phyloP scores from a whole-genome alignment of 1,140 invertebrate genomes.

The Hylaeus anthracinus region DNA sequence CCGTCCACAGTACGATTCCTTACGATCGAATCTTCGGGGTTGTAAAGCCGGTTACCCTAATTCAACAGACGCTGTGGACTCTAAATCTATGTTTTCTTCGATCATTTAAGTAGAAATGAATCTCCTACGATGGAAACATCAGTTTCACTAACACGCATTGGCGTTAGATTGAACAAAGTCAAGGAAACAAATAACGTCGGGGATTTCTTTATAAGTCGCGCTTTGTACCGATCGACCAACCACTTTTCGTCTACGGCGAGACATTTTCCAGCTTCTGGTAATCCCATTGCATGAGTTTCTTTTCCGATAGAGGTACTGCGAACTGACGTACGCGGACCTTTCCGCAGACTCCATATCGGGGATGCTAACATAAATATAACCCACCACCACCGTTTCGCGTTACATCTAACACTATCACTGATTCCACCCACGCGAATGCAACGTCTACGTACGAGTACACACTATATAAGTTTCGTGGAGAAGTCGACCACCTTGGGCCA shows the following conservation, averaged over 20 bases:
- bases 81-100: not conserved
- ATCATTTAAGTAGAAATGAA: not conserved
- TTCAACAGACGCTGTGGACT: no score
- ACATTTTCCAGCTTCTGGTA: constrained; percentile 33
- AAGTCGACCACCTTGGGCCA: constrained; percentile 54
- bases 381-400: constrained; percentile 13
- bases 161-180: constrained; percentile 16
- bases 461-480: constrained; percentile 24
- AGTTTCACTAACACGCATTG: not conserved
- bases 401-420: not conserved
- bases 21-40: no score
- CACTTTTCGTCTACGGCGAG: constrained; percentile 10
- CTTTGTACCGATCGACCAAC: constrained; percentile 22
- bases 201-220: constrained; percentile 14
- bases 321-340: not conserved
- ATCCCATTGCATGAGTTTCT: constrained; percentile 48
- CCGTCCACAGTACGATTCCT: not conserved
- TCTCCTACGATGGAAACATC: not conserved
- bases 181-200: not conserved
- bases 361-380: constrained; percentile 48
- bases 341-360: constrained; percentile 21
- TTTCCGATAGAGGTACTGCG: constrained; percentile 15
- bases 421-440: not conserved
- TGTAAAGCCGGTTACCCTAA: no score
- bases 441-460: not conserved